Evolutionary conservation across 2,888 invertebrate species (phyloP).

Genomic region (Rotaria socialis): DNA sequence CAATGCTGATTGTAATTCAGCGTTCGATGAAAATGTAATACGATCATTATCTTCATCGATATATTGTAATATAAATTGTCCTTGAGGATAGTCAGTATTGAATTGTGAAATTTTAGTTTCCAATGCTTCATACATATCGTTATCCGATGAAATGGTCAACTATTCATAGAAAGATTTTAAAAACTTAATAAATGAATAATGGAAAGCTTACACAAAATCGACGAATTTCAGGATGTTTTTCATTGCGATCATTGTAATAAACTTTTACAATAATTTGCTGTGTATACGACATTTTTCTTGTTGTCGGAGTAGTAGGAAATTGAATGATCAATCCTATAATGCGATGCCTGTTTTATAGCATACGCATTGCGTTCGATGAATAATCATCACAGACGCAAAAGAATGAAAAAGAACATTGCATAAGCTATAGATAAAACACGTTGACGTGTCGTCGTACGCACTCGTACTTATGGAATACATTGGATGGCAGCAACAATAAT

Average conservation of each 20-base stretch:
- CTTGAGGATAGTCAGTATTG: not conserved
- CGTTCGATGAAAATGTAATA: not conserved
- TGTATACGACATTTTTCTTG: not conserved
- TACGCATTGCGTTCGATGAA: too few species aligned
- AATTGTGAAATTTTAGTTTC: not conserved
- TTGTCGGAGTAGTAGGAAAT: too few species aligned
- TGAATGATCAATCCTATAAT: too few species aligned
- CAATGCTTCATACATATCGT: not conserved
- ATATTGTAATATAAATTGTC: slow-evolving; percentile 19
- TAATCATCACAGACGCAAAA: too few species aligned
- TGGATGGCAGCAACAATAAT: too few species aligned
- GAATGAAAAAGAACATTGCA: too few species aligned
- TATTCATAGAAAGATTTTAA: not conserved
- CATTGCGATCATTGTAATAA: not conserved
- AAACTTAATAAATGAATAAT: not conserved
- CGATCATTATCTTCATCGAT: slow-evolving; percentile 9
- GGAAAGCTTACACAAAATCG: not conserved
- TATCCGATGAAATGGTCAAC: not conserved
- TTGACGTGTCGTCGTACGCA: too few species aligned
- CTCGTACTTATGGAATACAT: too few species aligned
- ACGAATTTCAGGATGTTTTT: slow-evolving; percentile 12
- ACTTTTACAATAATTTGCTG: not conserved
- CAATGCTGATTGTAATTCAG: slow-evolving; percentile 1
- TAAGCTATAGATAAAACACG: too few species aligned
- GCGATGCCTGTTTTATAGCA: too few species aligned